Base-by-base conservation (phyloP, 1,140 invertebrate species). In the Rhyacophila brunnea region DNA sequence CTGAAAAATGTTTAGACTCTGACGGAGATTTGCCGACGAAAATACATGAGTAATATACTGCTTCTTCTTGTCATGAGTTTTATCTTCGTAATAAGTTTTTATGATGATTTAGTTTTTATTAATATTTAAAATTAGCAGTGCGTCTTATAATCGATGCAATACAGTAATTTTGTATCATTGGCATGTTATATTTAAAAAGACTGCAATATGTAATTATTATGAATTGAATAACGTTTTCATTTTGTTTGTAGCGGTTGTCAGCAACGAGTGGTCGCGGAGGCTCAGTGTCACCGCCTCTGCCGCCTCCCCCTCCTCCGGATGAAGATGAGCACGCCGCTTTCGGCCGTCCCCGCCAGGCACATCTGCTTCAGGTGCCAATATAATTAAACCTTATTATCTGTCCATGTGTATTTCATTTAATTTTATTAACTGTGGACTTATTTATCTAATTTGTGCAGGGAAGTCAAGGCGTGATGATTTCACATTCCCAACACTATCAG, bases 271-370 rank as follows among this genome's bases (percentile, higher is more conserved):
- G 71, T 0, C 71, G 76, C 40, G 76, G 76, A n/a, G 79, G 86
- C 34, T 81, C 85, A 40, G 81, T 83, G 70, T 82, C 86, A 62
- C 92, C 93, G 14, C 92, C 92, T 7, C 77, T 93, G 67, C 92
- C 92, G 17, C 92, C 92, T 6, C 92, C 92, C 17, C 86, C 88
- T n/a, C 84, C 85, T 18, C 85, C 85, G n/a, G 84, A 89, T 65
- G 85, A 89, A 65, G 87, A 90, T 65, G 84, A 87, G 62, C 84
- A 88, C 69, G 83, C 87, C 34, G 82, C 84, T 45, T 90, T 91
- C 67, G 88, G 87, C 1, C 78, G 88, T 63, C 85, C 85, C 11
- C 74, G 80, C 1, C 72, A 64, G 72, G 57, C 57, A 14, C 62
- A 64, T 28, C 47, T 57, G 49, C 19, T 58, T 11, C 62, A 64